These are phyloP conservation scores for Platalea minor DNA, from an alignment of 2,797 vertebrate species.

Conservation along the genomic window DNA sequence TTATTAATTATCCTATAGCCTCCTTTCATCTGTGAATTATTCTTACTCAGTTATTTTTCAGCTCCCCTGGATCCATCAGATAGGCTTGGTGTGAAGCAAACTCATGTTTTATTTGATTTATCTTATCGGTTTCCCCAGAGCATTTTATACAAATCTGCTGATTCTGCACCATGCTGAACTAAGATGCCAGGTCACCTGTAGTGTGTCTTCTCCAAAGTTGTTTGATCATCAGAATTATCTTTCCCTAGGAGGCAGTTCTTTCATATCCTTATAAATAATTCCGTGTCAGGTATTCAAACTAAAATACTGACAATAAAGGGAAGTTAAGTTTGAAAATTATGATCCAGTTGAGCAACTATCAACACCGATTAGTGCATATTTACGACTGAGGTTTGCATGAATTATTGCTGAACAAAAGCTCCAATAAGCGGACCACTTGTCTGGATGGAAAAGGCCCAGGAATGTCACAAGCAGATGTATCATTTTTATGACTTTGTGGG, in stretches of 20 bases:
- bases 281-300: background rate
- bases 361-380: background rate
- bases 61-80: background rate
- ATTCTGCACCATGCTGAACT: background rate
- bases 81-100: background rate
- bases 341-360: background rate
- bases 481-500: constrained; percentile 41
- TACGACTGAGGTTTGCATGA: background rate
- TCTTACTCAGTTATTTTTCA: background rate
- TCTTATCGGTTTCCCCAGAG: background rate
- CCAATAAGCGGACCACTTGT: background rate
- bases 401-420: background rate
- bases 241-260: background rate
- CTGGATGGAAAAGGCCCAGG: background rate
- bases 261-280: background rate
- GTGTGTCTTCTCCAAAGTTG: background rate
- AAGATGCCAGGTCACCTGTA: background rate
- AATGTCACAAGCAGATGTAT: constrained; percentile 15
- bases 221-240: background rate
- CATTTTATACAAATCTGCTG: background rate
- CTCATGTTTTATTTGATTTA: background rate
- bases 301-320: background rate
- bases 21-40: background rate
- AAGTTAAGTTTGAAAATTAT: background rate
- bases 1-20: background rate